Conservation (phyloP, 1,140 invertebrate genomes). For the Geopemphigus sp. region DNA sequence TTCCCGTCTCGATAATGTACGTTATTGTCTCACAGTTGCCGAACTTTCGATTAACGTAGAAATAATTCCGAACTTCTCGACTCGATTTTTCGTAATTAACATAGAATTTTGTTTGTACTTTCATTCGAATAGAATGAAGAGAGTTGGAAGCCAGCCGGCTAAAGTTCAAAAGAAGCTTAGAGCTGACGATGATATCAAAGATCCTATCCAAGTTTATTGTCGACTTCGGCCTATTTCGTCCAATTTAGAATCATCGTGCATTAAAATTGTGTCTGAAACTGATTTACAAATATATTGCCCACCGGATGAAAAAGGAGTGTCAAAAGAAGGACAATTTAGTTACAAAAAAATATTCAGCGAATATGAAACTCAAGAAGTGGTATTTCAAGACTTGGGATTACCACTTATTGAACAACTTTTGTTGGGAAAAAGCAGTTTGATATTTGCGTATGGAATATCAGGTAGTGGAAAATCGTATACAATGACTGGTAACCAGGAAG, state of each 20-base stretch:
- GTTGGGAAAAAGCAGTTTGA: conserved; percentile 78
- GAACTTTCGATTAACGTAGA: not conserved
- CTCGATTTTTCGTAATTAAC: too few species aligned
- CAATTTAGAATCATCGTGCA: conserved; percentile 58
- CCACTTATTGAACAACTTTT: conserved; percentile 81
- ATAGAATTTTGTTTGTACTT: not conserved
- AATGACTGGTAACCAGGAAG: conserved; percentile 71
- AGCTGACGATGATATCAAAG: conserved; percentile 41
- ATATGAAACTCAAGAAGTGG: conserved; percentile 72
- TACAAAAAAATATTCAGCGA: conserved; percentile 85
- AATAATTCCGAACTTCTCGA: not conserved
- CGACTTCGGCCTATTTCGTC: conserved; percentile 52
- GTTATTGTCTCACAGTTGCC: too few species aligned
- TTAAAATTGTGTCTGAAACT: conserved; percentile 70
- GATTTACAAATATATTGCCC: conserved; percentile 63
- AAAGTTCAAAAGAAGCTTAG: conserved; percentile 32
- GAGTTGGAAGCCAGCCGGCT: conserved; percentile 16
- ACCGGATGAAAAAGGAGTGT: conserved; percentile 64
- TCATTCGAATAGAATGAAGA: conserved; percentile 20
- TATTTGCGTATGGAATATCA: conserved; percentile 96
- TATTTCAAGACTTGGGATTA: conserved; percentile 63
- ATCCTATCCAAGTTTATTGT: conserved; percentile 53
- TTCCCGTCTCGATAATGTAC: too few species aligned
- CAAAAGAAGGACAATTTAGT: conserved; percentile 71
- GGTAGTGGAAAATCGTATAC: conserved; percentile 96